Evolutionary conservation across 2,113 vertebrate genomes (phyloP).

Genomic region (Microcebus murinus): DNA sequence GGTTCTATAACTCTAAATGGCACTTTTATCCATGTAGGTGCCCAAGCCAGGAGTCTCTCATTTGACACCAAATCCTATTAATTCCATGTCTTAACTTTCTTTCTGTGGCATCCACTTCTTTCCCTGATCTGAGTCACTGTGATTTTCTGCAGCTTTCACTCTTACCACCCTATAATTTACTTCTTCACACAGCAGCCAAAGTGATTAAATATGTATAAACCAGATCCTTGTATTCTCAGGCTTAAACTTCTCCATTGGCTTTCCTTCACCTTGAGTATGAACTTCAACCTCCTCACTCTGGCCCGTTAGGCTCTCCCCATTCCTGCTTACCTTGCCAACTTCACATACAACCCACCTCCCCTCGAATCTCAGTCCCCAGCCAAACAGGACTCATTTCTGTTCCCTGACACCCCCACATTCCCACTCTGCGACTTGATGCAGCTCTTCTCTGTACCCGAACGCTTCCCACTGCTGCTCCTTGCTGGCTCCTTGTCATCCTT

Average conservation of each 20-base stretch:
- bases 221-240: not conserved
- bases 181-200: not conserved
- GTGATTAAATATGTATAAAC: not conserved
- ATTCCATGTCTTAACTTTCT: not conserved
- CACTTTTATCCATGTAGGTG: not conserved
- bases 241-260: not conserved
- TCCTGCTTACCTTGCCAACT: not conserved
- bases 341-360: not conserved
- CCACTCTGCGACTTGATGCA: not conserved
- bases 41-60: not conserved
- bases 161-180: not conserved
- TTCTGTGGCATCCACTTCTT: not conserved
- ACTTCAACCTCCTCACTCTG: not conserved
- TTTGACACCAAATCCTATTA: not conserved
- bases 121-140: not conserved
- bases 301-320: not conserved
- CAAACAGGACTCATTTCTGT: not conserved
- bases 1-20: not conserved
- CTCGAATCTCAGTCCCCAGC: not conserved
- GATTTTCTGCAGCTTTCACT: not conserved
- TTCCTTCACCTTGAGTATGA: not conserved
- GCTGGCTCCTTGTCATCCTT: not conserved
- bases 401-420: not conserved
- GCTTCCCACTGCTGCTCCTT: not conserved
- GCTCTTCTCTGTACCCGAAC: not conserved